Evolutionary conservation across 2,113 vertebrate genomes (phyloP).

Genomic region (Brachyistius frenatus): DNA sequence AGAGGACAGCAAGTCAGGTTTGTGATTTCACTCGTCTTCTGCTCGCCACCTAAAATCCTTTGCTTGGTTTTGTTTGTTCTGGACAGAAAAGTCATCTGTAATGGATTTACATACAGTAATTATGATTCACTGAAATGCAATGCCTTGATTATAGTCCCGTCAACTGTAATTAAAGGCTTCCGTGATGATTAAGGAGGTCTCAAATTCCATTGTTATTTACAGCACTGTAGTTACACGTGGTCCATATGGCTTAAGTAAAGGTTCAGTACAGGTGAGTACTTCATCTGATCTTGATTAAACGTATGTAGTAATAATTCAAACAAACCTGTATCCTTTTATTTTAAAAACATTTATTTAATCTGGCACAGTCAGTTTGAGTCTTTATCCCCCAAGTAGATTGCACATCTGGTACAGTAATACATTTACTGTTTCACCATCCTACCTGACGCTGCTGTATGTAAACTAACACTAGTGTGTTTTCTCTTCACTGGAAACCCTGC

Average conservation of each 20-base stretch:
- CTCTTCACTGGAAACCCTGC: neutral
- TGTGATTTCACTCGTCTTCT: constrained; percentile 29
- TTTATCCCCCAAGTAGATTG: constrained; percentile 37
- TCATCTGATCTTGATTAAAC: neutral
- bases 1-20: constrained; percentile 14
- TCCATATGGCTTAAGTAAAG: too few relatives aligned
- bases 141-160: neutral
- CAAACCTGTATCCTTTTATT: constrained; percentile 1
- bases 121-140: neutral
- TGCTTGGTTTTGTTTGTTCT: neutral
- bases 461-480: neutral
- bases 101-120: neutral
- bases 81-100: neutral
- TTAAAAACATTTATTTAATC: constrained; percentile 58
- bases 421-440: neutral
- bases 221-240: neutral
- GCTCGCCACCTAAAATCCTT: neutral
- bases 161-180: neutral
- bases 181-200: neutral
- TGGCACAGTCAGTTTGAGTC: constrained; percentile 43
- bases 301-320: neutral
- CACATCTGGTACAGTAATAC: constrained; percentile 34
- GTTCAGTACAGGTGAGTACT: too few relatives aligned
- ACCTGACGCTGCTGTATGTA: neutral
- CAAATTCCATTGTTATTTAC: neutral